Base-by-base conservation (phyloP, 2,797 vertebrate species). In the Sebastes cheni region DNA sequence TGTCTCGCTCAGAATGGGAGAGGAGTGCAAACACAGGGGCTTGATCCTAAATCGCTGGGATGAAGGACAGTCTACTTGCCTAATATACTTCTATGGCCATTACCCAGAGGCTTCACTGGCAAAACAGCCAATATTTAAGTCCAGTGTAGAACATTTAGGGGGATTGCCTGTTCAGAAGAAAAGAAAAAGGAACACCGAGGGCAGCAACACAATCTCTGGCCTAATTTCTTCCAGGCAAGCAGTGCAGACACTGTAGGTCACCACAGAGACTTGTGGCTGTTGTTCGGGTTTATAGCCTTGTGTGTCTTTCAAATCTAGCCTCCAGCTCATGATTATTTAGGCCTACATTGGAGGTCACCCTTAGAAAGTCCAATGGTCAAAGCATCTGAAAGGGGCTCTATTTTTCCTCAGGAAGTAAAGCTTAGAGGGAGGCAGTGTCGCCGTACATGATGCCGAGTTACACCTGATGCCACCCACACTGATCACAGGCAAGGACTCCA, bases 141-240 rank as follows among this genome's bases (percentile, higher is more conserved):
- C 32, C 32, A 27, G 61, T 14, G 29, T 16, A 29, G 36, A 69
- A 75, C 42, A 67, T 62, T 67, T 55, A 61, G 16, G 5, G 9
- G 50, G 60, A 62, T 64, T 54, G 61, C 13, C 62, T 72, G 55
- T 46, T 80, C 30, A 36, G 46, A 82, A 62, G 55, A 84, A 50
- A 77, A 60, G 66, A 46, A 84, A 85, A 75, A 78, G 54, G 39
- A 74, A 46, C 84, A 81, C 5, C 68, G 82, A 82, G 32, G 77
- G 75, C 60, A 83, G 82, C 81, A 77, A 83, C 77, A 70, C 72
- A 77, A 80, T 84, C 69, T 84, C 78, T 88, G 88, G 81, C 86
- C 92, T 79, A 89, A 68, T 89, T 91, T 82, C 62, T 75, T 79
- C 55, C 6, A 79, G 70, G 75, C 74, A 69, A 71, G 70, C 68